phyloP scores from a whole-genome alignment of 2,888 invertebrate genomes.

The Clitarchus hookeri region DNA sequence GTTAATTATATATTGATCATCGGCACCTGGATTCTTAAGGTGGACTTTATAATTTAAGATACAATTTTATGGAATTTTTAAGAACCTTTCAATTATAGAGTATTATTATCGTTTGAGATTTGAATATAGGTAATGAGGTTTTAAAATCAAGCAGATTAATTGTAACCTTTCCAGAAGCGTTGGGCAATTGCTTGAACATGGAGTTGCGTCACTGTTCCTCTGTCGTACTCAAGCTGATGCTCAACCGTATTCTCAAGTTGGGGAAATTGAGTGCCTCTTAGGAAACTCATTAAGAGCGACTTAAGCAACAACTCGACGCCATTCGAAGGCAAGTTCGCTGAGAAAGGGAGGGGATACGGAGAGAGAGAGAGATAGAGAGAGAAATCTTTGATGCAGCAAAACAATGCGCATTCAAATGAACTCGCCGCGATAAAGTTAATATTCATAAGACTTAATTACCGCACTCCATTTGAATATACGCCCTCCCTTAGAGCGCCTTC shows the following conservation, averaged over 20 bases:
- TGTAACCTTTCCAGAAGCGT: too few relatives aligned
- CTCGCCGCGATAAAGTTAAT: constrained; percentile 6
- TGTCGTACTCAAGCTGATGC: neutral
- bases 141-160: too few relatives aligned
- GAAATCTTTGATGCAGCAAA: neutral
- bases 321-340: neutral
- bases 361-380: neutral
- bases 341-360: neutral
- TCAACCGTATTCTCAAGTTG: constrained; percentile 32
- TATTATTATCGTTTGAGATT: too few relatives aligned
- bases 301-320: constrained; percentile 27
- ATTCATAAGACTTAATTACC: constrained; percentile 9
- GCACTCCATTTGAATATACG: neutral
- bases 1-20: too few relatives aligned
- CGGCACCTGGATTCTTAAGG: too few relatives aligned
- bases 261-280: constrained; percentile 38
- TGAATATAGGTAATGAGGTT: too few relatives aligned
- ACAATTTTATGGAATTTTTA: too few relatives aligned
- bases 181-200: neutral
- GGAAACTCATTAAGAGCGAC: constrained; percentile 41
- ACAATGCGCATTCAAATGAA: constrained; percentile 14
- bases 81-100: too few relatives aligned
- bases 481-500: neutral
- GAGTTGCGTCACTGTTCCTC: neutral
- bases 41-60: too few relatives aligned